These are phyloP conservation scores for Lacerta bilineata DNA, from an alignment of 2,797 vertebrate species.

Conservation along the genomic window DNA sequence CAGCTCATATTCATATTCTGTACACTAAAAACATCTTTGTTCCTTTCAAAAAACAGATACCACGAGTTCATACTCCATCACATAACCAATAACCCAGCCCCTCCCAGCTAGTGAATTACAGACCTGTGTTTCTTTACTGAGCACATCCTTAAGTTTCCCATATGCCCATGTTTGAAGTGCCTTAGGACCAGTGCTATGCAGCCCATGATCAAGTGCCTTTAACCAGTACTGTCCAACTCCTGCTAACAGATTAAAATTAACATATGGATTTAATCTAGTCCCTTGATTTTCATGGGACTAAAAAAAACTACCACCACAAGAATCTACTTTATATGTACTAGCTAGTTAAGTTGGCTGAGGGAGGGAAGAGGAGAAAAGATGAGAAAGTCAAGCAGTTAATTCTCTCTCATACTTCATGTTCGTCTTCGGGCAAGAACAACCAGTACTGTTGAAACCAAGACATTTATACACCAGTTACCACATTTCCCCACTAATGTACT, in stretches of 20 bases:
- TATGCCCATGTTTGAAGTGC: constrained; percentile 16
- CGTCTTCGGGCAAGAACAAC: neutral
- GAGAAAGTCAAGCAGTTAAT: neutral
- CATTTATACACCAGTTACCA: constrained; percentile 20
- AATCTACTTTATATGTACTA: constrained; percentile 21
- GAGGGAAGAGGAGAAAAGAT: neutral
- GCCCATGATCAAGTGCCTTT: constrained; percentile 26
- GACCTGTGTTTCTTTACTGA: constrained; percentile 46
- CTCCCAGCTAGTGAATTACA: constrained; percentile 55
- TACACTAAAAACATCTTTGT: constrained; percentile 70
- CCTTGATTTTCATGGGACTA: constrained; percentile 3
- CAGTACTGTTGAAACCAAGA: neutral
- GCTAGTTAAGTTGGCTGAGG: neutral
- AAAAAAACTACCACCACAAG: too few relatives aligned
- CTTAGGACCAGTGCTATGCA: constrained; percentile 30
- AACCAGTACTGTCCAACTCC: constrained; percentile 20
- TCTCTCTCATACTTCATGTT: neutral
- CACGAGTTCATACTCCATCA: constrained; percentile 57
- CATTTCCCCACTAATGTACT: constrained; percentile 16
- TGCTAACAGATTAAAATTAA: constrained; percentile 23
- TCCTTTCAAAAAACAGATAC: constrained; percentile 65
- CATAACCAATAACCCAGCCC: constrained; percentile 55
- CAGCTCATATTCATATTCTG: constrained; percentile 65
- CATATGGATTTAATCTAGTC: constrained; percentile 3
- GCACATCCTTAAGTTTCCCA: constrained; percentile 46